phyloP scores from a whole-genome alignment of 2,888 invertebrate genomes.

The Polia nebulosa region DNA sequence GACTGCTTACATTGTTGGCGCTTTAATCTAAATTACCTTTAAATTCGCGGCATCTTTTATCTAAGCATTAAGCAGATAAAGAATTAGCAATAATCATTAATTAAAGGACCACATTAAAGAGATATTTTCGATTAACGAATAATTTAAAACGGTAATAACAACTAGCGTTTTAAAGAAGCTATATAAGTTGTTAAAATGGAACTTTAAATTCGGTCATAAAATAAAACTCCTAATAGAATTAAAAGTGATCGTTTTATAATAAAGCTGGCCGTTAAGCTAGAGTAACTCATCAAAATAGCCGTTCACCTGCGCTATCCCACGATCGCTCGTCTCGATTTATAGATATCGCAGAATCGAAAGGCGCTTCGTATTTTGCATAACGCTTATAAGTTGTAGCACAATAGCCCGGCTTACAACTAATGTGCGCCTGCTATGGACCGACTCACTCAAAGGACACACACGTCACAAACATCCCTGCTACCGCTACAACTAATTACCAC shows the following conservation, averaged over 20 bases:
- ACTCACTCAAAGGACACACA: constrained; percentile 65
- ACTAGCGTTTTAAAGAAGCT: constrained; percentile 17
- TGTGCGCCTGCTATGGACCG: constrained; percentile 70
- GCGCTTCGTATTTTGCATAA: constrained; percentile 89
- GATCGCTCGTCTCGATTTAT: constrained; percentile 87
- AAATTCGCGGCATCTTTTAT: constrained; percentile 20
- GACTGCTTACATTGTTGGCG: constrained; percentile 25
- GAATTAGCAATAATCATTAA: constrained; percentile 17
- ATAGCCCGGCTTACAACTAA: constrained; percentile 79
- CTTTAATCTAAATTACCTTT: constrained; percentile 16
- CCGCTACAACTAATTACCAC: constrained; percentile 10
- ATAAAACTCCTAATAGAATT: constrained; percentile 61
- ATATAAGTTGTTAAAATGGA: constrained; percentile 6
- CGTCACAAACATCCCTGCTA: constrained; percentile 22
- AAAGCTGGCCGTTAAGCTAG: constrained; percentile 77
- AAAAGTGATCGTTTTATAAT: constrained; percentile 73
- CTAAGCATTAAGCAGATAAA: constrained; percentile 10
- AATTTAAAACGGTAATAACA: constrained; percentile 9
- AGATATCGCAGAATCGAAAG: constrained; percentile 88
- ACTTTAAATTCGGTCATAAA: constrained; percentile 26
- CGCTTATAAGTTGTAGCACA: constrained; percentile 84
- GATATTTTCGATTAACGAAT: constrained; percentile 7
- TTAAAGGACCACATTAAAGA: constrained; percentile 15
- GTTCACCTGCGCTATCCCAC: constrained; percentile 88
- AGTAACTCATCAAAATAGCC: constrained; percentile 85